Base-by-base conservation (phyloP, 1,140 invertebrate genomes). In the Mercenaria mercenaria region DNA sequence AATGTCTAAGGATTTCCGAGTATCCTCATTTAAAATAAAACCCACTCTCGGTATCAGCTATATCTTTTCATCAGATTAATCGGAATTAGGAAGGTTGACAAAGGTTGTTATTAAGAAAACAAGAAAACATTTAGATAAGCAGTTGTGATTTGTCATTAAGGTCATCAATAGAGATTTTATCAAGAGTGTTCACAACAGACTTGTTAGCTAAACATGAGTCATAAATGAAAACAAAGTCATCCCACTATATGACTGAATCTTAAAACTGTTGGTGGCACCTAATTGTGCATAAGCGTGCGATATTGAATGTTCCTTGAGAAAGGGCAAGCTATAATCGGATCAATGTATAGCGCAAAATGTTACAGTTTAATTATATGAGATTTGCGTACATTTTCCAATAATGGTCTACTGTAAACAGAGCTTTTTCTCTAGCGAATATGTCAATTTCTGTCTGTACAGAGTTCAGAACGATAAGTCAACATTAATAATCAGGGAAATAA, bases 341-440 rank as follows among this genome's bases (percentile, higher is more conserved):
- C 76, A 52, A 79, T 79, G 76, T 79, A 79, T 52, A 79, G 47
- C 76, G 43, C 76, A 56, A 56, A 79, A 79, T 79, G 76, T 79
- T 79, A 79, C 76, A 56, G 76, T 79, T 79, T 79, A 79, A 79
- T 79, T 79, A 79, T 72, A 72, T 72, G 76, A 79, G 76, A 79
- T 79, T 79, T 79, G 76, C 76, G 76, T 79, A 79, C 47, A 79
- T 79, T 79, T 79, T 79, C 76, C 76, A 50, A 79, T 79, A 79
- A 79, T 79, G 32, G 76, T 79, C 76, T 79, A 34, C 47, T 52
- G 76, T 79, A 56, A 79, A 52, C 76, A 52, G 50, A 56, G 29
- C 47, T 79, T 79, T 76, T 79, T 79, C 76, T 79, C 23, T 26
- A 0, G 15, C 32, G 76, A 79, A 79, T 47, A 77, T 79, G 76